Evolutionary conservation across 2,888 invertebrate genomes (phyloP).

Genomic region (Biston stratarius): DNA sequence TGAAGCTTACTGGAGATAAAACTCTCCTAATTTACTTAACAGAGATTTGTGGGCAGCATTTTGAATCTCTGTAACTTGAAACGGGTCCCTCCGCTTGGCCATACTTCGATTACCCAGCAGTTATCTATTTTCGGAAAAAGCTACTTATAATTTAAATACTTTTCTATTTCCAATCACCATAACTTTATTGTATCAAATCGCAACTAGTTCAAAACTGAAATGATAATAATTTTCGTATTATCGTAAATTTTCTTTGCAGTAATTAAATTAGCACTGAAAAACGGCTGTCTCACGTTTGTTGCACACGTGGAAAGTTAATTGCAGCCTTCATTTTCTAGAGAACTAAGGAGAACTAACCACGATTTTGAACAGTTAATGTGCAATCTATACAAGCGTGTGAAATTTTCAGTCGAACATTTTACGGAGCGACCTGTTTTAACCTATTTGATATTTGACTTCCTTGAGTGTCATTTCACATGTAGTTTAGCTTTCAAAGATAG

Average conservation of each 20-base stretch:
- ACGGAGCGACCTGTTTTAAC: conserved; percentile 1
- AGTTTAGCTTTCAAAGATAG: conserved; percentile 16
- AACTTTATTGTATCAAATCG: background rate
- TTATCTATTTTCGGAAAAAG: too few relatives aligned
- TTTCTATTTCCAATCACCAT: background rate
- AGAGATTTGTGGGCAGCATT: too few relatives aligned
- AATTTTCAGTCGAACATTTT: background rate
- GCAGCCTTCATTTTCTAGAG: conserved; percentile 1
- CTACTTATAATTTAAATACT: too few relatives aligned
- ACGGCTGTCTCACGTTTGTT: background rate
- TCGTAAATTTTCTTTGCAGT: background rate
- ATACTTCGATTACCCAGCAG: too few relatives aligned
- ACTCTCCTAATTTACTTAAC: too few relatives aligned
- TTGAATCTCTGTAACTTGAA: too few relatives aligned
- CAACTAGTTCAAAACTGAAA: background rate
- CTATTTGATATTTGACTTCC: conserved; percentile 25
- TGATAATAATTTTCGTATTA: background rate
- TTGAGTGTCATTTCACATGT: conserved; percentile 7
- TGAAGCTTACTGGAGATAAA: too few relatives aligned
- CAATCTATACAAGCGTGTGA: background rate
- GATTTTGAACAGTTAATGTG: background rate
- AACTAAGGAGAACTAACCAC: background rate
- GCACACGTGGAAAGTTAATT: conserved; percentile 11
- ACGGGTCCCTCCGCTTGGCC: too few relatives aligned
- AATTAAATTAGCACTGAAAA: background rate